phyloP scores from a whole-genome alignment of 2,888 invertebrate genomes.

The Eupithecia inturbata region DNA sequence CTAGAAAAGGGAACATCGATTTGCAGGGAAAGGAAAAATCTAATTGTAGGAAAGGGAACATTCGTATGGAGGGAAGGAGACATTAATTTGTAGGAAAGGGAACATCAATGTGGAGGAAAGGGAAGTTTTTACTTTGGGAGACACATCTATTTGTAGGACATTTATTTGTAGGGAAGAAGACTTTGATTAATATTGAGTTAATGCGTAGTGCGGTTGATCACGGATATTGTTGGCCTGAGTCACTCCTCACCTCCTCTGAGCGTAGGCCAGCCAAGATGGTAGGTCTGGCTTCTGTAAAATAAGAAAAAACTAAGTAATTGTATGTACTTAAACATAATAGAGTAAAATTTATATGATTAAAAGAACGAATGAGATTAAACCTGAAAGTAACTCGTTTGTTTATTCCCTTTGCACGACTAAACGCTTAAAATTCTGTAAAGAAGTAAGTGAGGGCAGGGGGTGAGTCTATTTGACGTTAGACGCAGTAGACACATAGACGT shows the following conservation, averaged over 20 bases:
- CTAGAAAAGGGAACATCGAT: neutral
- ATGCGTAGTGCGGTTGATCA: conserved; percentile 69
- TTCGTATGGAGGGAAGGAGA: conserved; percentile 39
- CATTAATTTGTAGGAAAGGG: conserved; percentile 23
- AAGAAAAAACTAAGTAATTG: neutral
- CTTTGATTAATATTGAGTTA: conserved; percentile 72
- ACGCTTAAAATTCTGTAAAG: neutral
- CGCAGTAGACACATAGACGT: no score
- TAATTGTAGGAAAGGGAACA: conserved; percentile 8
- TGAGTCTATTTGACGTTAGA: no score
- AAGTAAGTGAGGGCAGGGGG: no score
- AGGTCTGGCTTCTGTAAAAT: conserved; percentile 77
- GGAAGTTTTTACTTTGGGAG: neutral
- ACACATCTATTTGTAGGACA: neutral
- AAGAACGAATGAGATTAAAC: neutral
- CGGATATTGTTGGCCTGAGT: conserved; percentile 71
- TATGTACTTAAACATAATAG: neutral
- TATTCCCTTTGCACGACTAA: neutral
- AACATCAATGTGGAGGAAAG: neutral
- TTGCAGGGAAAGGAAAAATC: neutral
- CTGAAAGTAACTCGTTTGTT: neutral
- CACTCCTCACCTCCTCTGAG: conserved; percentile 96
- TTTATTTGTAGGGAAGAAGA: conserved; percentile 41
- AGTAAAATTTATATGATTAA: neutral
- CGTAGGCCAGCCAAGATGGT: conserved; percentile 90